These are phyloP conservation scores for Gari tellinella DNA, from an alignment of 2,888 invertebrate species.

Conservation along the genomic window DNA sequence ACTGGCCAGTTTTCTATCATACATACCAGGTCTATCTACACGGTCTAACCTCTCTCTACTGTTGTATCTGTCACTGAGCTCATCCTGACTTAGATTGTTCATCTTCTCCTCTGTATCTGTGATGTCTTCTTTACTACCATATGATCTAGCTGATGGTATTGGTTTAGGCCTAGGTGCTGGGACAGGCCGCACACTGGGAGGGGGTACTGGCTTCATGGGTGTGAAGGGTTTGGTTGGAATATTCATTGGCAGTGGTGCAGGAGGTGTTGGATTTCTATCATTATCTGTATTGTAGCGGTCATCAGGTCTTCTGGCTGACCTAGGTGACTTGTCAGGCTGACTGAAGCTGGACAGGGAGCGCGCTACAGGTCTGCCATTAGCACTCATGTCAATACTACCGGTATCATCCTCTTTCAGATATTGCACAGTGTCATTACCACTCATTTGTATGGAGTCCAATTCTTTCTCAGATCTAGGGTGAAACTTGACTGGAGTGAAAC, in stretches of 20 bases:
- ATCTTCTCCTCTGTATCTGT: constrained; percentile 32
- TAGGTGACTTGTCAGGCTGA: constrained; percentile 59
- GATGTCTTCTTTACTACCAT: constrained; percentile 51
- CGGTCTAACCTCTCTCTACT: constrained; percentile 61
- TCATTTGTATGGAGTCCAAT: constrained; percentile 65
- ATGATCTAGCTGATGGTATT: constrained; percentile 39
- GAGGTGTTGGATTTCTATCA: constrained; percentile 45
- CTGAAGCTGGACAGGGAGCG: constrained; percentile 73
- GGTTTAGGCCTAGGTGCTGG: constrained; percentile 67
- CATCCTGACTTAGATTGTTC: constrained; percentile 58
- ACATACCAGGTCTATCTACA: constrained; percentile 37
- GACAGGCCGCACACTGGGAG: constrained; percentile 44
- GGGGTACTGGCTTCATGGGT: constrained; percentile 29
- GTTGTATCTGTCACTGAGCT: constrained; percentile 39
- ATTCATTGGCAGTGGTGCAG: constrained; percentile 62
- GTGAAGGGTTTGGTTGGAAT: constrained; percentile 43
- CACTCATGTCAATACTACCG: constrained; percentile 58
- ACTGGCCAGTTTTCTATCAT: constrained; percentile 45
- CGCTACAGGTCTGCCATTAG: constrained; percentile 45
- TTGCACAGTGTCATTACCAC: constrained; percentile 46
- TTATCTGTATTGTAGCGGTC: constrained; percentile 30
- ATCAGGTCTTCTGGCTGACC: constrained; percentile 21
- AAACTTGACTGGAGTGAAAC: constrained; percentile 56
- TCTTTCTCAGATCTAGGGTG: constrained; percentile 72
- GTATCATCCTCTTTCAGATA: constrained; percentile 45